A percentile compares a stretch with the other conserved stretches of the same genome.
phyloP scores from a whole-genome alignment of 1,140 invertebrate species.

The Schmidtea mediterranea region DNA sequence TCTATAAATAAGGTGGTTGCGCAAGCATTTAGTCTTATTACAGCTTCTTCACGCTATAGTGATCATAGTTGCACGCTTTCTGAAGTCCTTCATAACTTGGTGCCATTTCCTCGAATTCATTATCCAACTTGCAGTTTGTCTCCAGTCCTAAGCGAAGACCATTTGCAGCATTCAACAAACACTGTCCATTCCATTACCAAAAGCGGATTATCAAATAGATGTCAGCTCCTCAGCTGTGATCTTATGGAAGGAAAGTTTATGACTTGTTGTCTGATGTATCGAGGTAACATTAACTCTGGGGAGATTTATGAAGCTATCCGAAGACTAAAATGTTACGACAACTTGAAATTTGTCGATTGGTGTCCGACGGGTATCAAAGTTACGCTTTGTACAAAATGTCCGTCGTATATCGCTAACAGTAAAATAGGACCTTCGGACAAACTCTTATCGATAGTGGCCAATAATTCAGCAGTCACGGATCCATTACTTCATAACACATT shows the following conservation, averaged over 20 bases:
- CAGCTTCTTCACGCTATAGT: conserved; percentile 36
- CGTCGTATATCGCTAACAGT: conserved; percentile 15
- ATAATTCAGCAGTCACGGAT: conserved; percentile 51
- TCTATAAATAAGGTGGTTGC: conserved; percentile 42
- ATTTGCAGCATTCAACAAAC: conserved; percentile 14
- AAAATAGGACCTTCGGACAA: conserved; percentile 19
- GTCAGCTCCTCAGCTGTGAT: conserved; percentile 63
- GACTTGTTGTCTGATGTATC: conserved; percentile 24
- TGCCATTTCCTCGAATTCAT: conserved; percentile 27
- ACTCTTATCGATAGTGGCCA: conserved; percentile 44
- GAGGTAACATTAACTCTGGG: conserved; percentile 31
- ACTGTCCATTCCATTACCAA: conserved; percentile 54
- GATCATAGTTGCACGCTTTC: neutral
- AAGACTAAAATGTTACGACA: conserved; percentile 33
- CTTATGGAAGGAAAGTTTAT: conserved; percentile 28
- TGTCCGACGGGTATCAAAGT: conserved; percentile 35
- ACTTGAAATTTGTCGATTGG: too few species aligned
- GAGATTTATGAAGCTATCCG: conserved; percentile 56
- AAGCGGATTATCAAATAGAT: conserved; percentile 58
- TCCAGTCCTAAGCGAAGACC: neutral
- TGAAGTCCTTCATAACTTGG: conserved; percentile 29
- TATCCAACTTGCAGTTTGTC: conserved; percentile 8
- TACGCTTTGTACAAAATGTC: conserved; percentile 16
- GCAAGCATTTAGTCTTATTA: conserved; percentile 57
- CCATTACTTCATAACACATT: conserved; percentile 13